These are phyloP conservation scores for Illadopsis cleaveri DNA, from an alignment of 2,113 vertebrate species.

Conservation along the genomic window DNA sequence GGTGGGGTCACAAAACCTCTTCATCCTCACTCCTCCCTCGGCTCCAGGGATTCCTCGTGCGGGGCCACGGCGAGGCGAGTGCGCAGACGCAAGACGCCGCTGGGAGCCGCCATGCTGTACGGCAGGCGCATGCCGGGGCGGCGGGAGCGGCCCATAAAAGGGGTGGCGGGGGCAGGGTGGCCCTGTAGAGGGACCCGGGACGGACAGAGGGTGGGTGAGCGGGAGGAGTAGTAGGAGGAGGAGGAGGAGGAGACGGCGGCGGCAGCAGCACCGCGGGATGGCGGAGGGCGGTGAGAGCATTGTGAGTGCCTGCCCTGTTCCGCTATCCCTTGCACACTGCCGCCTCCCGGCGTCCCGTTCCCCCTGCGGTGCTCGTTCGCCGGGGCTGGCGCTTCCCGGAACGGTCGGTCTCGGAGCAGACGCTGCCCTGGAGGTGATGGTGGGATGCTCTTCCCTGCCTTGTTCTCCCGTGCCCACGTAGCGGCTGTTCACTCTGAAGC, in stretches of 20 bases:
- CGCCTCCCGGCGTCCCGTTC: not conserved
- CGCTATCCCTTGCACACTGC: not conserved
- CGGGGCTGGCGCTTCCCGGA: not conserved
- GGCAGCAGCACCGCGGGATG: not conserved
- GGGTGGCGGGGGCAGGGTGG: not conserved
- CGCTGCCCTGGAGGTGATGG: not conserved
- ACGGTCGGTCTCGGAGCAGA: not conserved
- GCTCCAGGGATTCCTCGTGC: rapidly evolving
- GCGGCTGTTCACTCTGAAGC: not conserved
- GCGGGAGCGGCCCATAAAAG: not conserved
- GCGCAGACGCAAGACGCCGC: rapidly evolving
- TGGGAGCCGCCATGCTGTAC: not conserved
- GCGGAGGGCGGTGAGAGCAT: constrained; percentile 24
- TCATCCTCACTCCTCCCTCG: not conserved
- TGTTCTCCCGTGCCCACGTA: not conserved
- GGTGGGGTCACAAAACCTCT: rapidly evolving
- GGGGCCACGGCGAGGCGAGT: rapidly evolving
- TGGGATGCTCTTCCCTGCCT: not conserved
- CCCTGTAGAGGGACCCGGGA: not conserved
- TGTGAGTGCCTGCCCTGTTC: constrained; percentile 18
- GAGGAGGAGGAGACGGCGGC: rapidly evolving
- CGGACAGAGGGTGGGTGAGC: not conserved
- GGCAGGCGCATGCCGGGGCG: not conserved
- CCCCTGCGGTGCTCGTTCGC: not conserved
- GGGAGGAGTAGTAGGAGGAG: too few species aligned